Base-by-base conservation (phyloP, 2,888 invertebrate genomes). In the Agriotes lineatus region DNA sequence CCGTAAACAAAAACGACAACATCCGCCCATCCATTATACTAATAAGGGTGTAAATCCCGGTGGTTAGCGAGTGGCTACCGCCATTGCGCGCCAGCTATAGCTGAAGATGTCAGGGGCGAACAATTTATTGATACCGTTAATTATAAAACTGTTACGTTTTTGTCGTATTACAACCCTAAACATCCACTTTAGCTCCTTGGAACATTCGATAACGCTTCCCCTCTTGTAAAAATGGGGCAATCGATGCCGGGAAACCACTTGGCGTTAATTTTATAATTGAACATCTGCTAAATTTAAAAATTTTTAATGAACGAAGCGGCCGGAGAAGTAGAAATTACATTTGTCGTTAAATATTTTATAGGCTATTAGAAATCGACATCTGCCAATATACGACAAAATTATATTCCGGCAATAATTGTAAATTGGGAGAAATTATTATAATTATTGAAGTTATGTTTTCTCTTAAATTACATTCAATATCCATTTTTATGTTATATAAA, bases 21-120 rank as follows among this genome's bases (percentile, higher is more conserved):
- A 73, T 69, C 73, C 75, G 72, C 73, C 75, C 73, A 76, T 77
- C 71, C 74, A 75, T 78, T 78, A 78, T 75, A 76, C 75, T 76
- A 77, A 78, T 78, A 77, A 78, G 75, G 77, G 77, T 75, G 72
- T 70, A 73, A 76, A 76, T 73, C 70, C 67, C 70, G 70, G 39
- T 67, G 70, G 68, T 69, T 63, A 67, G 66, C 72, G 67, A 64
- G 70, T 68, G 70, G 72, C 72, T 59, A 69, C 71, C 69, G 63
- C 68, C 69, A 60, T 61, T 64, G 65, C 45, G 62, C 72, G 70
- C 64, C 65, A 59, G 63, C 67, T 44, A 59, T 62, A 65, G 64
- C 70, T 66, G 64, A 66, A 71, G 66, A 73, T 71, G 76, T 77
- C 77, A 76, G 70, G 67, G 70, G 54, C 76, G 72, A 72, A 73